These are phyloP conservation scores for Acanthiza pusilla DNA, from an alignment of 2,797 vertebrate species.

Conservation along the genomic window DNA sequence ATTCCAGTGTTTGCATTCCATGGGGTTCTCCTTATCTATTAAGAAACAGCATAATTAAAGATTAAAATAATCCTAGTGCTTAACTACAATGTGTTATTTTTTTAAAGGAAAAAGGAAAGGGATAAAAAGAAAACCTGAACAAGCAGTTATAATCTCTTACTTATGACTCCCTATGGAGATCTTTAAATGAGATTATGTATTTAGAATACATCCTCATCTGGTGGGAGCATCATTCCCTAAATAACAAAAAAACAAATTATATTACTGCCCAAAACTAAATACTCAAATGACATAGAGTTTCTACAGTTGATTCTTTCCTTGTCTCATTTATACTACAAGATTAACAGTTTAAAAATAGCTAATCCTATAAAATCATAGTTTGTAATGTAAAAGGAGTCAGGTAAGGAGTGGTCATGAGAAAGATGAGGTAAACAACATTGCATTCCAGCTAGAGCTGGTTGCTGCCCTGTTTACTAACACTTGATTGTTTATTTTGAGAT, in stretches of 20 bases:
- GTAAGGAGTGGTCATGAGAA: neutral
- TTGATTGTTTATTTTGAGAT: neutral
- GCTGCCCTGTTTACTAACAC: neutral
- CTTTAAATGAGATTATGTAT: slow-evolving; percentile 18
- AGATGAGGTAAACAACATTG: neutral
- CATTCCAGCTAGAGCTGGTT: neutral
- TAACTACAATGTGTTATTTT: neutral
- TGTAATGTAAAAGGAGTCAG: neutral
- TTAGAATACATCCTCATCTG: neutral
- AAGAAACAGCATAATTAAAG: slow-evolving; percentile 16
- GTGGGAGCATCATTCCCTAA: neutral
- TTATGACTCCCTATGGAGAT: neutral
- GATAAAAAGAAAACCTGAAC: neutral
- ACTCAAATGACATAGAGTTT: neutral
- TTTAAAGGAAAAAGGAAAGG: neutral
- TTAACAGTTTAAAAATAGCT: neutral
- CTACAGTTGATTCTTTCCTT: neutral
- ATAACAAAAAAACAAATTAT: neutral
- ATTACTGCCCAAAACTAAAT: neutral
- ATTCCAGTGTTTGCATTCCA: slow-evolving; percentile 13
- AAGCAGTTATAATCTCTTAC: neutral
- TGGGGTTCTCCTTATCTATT: neutral
- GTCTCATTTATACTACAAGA: neutral
- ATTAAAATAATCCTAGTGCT: neutral
- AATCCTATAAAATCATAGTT: neutral